A percentile compares a stretch with the other conserved stretches of the same genome.
Conservation (phyloP, 1,140 invertebrate genomes). For the Drosophila sproati region DNA sequence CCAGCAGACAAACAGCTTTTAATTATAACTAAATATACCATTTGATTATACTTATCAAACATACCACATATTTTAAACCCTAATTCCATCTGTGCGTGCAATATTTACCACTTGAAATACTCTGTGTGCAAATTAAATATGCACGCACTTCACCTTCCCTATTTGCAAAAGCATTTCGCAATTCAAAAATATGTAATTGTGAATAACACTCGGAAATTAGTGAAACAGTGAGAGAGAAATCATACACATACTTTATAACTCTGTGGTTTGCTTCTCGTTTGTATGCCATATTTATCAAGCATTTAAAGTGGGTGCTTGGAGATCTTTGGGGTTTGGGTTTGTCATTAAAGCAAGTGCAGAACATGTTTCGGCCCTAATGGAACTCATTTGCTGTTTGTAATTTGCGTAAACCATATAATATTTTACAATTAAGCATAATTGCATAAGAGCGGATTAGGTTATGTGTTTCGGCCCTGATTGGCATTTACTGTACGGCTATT, state of each 20-base stretch:
- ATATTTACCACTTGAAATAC: background rate
- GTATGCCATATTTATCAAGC: conserved; percentile 8
- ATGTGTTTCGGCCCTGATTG: conserved; percentile 39
- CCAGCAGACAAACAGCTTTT: too few relatives aligned
- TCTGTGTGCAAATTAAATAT: conserved; percentile 20
- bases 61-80: background rate
- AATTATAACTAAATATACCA: background rate
- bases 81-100: background rate
- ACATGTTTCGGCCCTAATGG: conserved; percentile 41
- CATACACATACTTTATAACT: conserved; percentile 6
- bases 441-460: conserved; percentile 56
- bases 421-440: conserved; percentile 78
- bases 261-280: conserved; percentile 36
- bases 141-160: conserved; percentile 12
- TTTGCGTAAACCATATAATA: conserved; percentile 74
- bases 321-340: background rate
- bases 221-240: background rate
- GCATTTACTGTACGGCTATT: conserved; percentile 61
- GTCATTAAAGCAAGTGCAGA: conserved; percentile 44
- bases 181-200: conserved; percentile 28
- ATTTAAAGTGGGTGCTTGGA: background rate
- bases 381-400: conserved; percentile 61
- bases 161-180: conserved; percentile 2
- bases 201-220: background rate
- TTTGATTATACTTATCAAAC: background rate